Evolutionary conservation across 2,797 vertebrate genomes (phyloP).

Genomic region (Gymnothorax reevesii): DNA sequence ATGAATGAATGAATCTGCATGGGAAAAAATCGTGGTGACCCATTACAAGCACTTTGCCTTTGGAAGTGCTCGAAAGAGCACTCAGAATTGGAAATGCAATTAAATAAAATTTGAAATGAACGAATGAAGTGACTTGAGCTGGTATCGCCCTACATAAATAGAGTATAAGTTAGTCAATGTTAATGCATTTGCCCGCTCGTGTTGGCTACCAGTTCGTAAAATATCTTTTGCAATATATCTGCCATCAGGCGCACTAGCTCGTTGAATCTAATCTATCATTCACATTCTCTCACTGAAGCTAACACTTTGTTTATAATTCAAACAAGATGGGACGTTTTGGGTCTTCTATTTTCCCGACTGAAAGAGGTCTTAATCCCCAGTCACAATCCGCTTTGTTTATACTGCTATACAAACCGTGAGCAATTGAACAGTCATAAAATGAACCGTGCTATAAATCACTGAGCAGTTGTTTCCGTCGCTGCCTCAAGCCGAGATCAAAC

Average conservation of each 20-base stretch:
- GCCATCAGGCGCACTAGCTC: constrained; percentile 36
- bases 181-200: background rate
- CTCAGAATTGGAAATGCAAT: background rate
- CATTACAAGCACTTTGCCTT: too few relatives aligned
- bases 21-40: constrained; percentile 77
- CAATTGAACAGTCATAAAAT: constrained; percentile 89
- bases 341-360: constrained; percentile 50
- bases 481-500: constrained; percentile 78
- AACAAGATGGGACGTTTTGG: constrained; percentile 57
- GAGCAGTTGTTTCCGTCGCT: constrained; percentile 71
- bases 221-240: constrained; percentile 22
- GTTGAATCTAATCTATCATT: constrained; percentile 44
- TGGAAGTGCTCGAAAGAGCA: background rate
- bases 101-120: background rate
- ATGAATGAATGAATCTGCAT: constrained; percentile 82
- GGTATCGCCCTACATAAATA: background rate
- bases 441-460: constrained; percentile 88
- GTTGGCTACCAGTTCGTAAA: constrained; percentile 21
- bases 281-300: constrained; percentile 42
- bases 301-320: constrained; percentile 59
- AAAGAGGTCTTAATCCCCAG: constrained; percentile 67
- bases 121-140: background rate
- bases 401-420: constrained; percentile 86
- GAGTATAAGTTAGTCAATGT: background rate
- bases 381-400: constrained; percentile 89